phyloP scores from a whole-genome alignment of 2,888 invertebrate species.

The Philhelius pedissequus region DNA sequence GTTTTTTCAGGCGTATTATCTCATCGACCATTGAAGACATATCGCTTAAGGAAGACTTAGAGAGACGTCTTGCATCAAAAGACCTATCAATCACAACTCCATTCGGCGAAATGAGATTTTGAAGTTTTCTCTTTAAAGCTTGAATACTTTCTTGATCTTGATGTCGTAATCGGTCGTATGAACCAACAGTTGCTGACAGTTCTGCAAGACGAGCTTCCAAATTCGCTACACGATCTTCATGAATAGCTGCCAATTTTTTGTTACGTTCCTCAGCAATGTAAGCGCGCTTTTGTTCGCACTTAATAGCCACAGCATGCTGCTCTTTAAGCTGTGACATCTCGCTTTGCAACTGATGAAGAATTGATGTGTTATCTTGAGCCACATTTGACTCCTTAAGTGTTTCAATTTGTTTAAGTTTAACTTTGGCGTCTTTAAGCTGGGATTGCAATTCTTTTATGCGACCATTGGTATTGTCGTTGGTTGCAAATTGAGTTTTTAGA shows the following conservation, averaged over 20 bases:
- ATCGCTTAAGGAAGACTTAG: constrained; percentile 72
- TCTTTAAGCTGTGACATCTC: constrained; percentile 86
- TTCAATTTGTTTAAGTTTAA: constrained; percentile 84
- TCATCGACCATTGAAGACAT: constrained; percentile 82
- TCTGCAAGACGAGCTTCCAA: constrained; percentile 89
- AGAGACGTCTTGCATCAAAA: constrained; percentile 8
- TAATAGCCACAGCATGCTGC: constrained; percentile 85
- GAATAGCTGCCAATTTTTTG: constrained; percentile 83
- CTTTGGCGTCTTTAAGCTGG: constrained; percentile 83
- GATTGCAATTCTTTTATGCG: constrained; percentile 80
- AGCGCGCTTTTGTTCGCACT: constrained; percentile 87
- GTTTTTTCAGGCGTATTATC: constrained; percentile 83
- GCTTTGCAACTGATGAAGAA: constrained; percentile 84
- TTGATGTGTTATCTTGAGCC: constrained; percentile 79
- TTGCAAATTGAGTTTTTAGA: constrained; percentile 79
- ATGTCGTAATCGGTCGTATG: constrained; percentile 86
- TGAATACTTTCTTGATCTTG: constrained; percentile 87
- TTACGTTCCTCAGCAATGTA: constrained; percentile 87
- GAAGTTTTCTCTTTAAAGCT: constrained; percentile 79
- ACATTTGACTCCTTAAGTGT: constrained; percentile 58
- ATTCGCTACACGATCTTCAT: constrained; percentile 88
- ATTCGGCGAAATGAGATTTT: constrained; percentile 71
- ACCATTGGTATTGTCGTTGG: constrained; percentile 74
- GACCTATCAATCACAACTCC: constrained; percentile 23
- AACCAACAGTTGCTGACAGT: constrained; percentile 87